These are phyloP conservation scores for Condylura cristata DNA, from an alignment of 2,113 vertebrate genomes.

Conservation along the genomic window DNA sequence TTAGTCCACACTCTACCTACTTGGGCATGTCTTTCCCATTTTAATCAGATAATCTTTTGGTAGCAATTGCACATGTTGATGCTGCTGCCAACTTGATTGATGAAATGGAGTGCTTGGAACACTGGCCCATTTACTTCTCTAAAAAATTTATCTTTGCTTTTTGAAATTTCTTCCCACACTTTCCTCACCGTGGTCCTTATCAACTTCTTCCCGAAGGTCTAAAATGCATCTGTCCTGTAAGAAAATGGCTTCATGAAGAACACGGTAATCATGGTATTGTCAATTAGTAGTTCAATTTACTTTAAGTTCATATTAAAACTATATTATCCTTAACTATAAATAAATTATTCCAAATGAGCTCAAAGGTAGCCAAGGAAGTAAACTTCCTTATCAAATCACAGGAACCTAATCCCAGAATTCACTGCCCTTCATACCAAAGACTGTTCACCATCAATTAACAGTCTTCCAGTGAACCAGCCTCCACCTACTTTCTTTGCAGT, in stretches of 20 bases:
- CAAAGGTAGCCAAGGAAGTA: background rate
- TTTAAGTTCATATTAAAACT: slow-evolving; percentile 14
- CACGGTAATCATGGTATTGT: background rate
- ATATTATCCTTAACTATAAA: background rate
- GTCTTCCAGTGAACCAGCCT: background rate
- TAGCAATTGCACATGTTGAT: background rate
- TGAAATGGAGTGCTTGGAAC: background rate
- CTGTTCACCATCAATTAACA: background rate
- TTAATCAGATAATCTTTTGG: slow-evolving; percentile 25
- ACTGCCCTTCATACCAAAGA: background rate
- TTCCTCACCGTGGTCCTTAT: background rate
- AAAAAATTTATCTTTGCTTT: slow-evolving; percentile 36
- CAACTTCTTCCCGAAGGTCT: background rate
- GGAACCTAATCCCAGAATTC: background rate
- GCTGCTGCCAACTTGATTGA: background rate
- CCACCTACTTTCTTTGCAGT: background rate
- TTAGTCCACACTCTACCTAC: background rate
- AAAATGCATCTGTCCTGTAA: background rate
- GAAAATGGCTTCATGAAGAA: background rate
- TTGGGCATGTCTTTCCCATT: background rate
- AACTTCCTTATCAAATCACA: background rate
- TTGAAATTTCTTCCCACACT: background rate
- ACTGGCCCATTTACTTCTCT: background rate
- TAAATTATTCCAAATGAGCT: slow-evolving; percentile 22
- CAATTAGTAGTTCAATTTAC: background rate